Evolutionary conservation across 2,888 invertebrate genomes (phyloP).

Genomic region (Limenitis camilla): DNA sequence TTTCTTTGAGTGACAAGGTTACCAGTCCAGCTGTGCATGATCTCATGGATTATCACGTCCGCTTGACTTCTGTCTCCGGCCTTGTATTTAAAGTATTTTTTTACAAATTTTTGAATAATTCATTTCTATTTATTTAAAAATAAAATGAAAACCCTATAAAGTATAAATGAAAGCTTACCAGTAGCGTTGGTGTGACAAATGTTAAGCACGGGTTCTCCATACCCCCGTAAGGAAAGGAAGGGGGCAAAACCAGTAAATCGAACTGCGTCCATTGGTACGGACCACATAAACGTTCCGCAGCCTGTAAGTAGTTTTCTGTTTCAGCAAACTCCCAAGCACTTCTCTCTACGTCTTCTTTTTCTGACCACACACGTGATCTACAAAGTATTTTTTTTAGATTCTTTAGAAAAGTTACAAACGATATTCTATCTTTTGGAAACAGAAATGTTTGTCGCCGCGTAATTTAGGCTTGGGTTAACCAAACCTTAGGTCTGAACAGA

Average conservation of each 20-base stretch:
- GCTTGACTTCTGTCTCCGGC: constrained; percentile 94
- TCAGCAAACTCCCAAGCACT: constrained; percentile 93
- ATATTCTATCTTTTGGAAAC: too few species aligned
- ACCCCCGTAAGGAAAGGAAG: constrained; percentile 95
- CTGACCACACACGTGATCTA: constrained; percentile 91
- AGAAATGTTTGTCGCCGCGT: too few species aligned
- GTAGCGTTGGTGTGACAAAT: constrained; percentile 93
- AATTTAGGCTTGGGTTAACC: too few species aligned
- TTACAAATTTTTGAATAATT: background rate
- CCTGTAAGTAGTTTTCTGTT: constrained; percentile 86
- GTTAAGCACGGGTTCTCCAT: constrained; percentile 99
- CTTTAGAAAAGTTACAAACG: too few species aligned
- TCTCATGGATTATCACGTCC: constrained; percentile 95
- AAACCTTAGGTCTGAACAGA: too few species aligned
- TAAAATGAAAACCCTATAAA: background rate
- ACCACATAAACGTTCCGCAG: constrained; percentile 89
- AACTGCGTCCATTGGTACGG: constrained; percentile 94
- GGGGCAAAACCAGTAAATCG: constrained; percentile 91
- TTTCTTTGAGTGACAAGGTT: constrained; percentile 94
- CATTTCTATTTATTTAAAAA: background rate
- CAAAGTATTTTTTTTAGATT: constrained; percentile 4
- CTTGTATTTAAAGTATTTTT: constrained; percentile 46
- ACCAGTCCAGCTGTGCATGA: constrained; percentile 96
- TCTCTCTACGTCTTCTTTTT: constrained; percentile 85
- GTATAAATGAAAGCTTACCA: constrained; percentile 76